phyloP scores from a whole-genome alignment of 2,888 invertebrate genomes.

The Parnassius mnemosyne region DNA sequence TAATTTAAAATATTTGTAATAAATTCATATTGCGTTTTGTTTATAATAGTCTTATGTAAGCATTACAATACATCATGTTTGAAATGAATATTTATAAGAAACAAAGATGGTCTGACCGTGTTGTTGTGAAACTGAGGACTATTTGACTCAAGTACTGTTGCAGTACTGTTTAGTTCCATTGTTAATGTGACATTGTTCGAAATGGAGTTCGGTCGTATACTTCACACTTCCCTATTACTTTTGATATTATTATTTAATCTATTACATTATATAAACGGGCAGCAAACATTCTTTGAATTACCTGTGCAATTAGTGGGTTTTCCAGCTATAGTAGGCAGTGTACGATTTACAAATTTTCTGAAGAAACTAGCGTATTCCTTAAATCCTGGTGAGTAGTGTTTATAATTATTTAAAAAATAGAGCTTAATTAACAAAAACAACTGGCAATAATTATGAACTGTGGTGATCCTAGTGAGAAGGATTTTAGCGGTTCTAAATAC shows the following conservation, averaged over 20 bases:
- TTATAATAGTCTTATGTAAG: constrained; percentile 12
- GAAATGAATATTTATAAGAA: constrained; percentile 24
- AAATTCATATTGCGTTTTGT: not conserved
- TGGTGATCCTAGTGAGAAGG: too few species aligned
- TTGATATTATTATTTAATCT: constrained; percentile 30
- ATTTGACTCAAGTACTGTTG: constrained; percentile 14
- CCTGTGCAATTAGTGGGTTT: constrained; percentile 93
- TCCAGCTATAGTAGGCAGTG: constrained; percentile 89
- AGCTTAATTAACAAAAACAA: too few species aligned
- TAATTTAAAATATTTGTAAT: constrained; percentile 6
- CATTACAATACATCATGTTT: constrained; percentile 6
- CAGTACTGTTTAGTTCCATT: constrained; percentile 17
- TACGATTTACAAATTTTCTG: constrained; percentile 89
- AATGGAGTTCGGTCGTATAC: constrained; percentile 30
- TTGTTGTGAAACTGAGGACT: constrained; percentile 29
- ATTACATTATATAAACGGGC: constrained; percentile 23
- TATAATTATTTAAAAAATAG: too few species aligned
- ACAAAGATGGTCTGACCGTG: constrained; percentile 22
- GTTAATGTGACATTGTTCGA: constrained; percentile 17
- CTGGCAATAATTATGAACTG: too few species aligned
- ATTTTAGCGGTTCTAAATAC: too few species aligned
- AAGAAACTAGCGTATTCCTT: constrained; percentile 91
- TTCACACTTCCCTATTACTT: constrained; percentile 16
- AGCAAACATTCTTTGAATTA: constrained; percentile 82
- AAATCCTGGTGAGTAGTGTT: constrained; percentile 84